Evolutionary conservation across 2,888 invertebrate species (phyloP), one percentile per base, ranked within the genome.

Genomic region (Bimastos eiseni): DNA sequence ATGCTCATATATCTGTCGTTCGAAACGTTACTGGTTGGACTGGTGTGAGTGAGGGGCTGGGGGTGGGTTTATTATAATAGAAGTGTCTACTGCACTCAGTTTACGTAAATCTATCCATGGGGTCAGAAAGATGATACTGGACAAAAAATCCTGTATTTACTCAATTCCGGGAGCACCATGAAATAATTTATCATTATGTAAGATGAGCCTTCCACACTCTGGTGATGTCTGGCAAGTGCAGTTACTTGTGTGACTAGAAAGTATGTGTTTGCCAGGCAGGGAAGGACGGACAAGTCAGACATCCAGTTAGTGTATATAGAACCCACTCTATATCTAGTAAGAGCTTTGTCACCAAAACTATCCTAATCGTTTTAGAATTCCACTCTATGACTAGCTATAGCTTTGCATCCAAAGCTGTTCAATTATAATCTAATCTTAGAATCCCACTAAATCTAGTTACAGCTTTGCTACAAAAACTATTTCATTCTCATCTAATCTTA

Each of bases 131-230:
- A 30, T 70, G 70, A 70, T 13, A 13, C 70, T 8, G 6, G 70
- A n/a, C 8, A 70, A 70, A 70, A 70, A 70, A n/a, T 70, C 30
- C 70, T n/a, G 70, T 70, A 70, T 70, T 70, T 70, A 70, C n/a
- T 70, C 70, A 70, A 70, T 70, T 70, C 70, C 11, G n/a, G 70
- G 70, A 70, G 70, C 70, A 70, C 70, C 70, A n/a, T n/a, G 70
- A 70, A 70, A 70, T 70, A 70, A 70, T 70, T 70, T 70, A 70
- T 70, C 70, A 70, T 70, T 70, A 70, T 70, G 70, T 70, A 70
- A 70, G 17, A 70, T 13, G 70, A 70, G 70, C 13, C n/a, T 70
- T 4, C 70, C n/a, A 70, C n/a, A 11, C 70, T 30, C 6, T 70
- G 17, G 70, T n/a, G n/a, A n/a, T 70, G 70, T 70, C 70, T 70